Conservation (phyloP, 2,888 invertebrate genomes). For the Stenodema calcarata region DNA sequence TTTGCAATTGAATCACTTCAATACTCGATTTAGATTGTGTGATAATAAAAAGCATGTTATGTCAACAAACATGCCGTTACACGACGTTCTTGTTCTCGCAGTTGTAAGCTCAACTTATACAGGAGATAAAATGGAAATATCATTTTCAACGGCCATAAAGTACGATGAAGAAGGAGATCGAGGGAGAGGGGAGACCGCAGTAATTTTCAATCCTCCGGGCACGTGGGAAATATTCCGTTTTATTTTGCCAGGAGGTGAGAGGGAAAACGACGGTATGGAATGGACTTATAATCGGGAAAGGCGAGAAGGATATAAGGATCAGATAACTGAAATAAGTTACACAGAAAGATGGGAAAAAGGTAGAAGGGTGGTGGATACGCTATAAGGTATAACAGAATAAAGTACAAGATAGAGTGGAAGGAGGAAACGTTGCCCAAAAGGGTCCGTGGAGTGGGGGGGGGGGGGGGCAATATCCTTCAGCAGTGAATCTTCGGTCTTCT, state of each 20-base stretch:
- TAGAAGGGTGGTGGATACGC: background rate
- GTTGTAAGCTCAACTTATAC: background rate
- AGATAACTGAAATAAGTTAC: constrained; percentile 43
- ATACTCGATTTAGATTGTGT: no score
- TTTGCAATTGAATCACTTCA: no score
- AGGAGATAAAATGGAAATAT: background rate
- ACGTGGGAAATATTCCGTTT: constrained; percentile 18
- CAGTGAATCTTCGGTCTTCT: constrained; percentile 28
- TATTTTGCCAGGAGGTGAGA: constrained; percentile 7
- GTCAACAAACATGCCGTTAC: background rate
- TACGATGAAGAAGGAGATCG: background rate
- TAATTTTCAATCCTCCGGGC: constrained; percentile 29
- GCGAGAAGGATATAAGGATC: constrained; percentile 35
- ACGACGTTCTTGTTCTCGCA: no score
- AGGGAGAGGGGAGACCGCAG: background rate
- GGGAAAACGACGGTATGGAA: background rate
- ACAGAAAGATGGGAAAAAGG: background rate
- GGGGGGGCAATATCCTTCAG: constrained; percentile 35
- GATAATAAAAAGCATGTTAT: background rate
- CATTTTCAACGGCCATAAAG: background rate
- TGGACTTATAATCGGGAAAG: constrained; percentile 32
- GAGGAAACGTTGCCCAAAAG: background rate
- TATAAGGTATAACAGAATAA: constrained; percentile 41
- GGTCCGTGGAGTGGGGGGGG: background rate
- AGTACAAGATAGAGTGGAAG: constrained; percentile 34